These are phyloP conservation scores for Gymnopithys bicolor DNA, from an alignment of 2,797 vertebrate genomes.

Conservation along the genomic window DNA sequence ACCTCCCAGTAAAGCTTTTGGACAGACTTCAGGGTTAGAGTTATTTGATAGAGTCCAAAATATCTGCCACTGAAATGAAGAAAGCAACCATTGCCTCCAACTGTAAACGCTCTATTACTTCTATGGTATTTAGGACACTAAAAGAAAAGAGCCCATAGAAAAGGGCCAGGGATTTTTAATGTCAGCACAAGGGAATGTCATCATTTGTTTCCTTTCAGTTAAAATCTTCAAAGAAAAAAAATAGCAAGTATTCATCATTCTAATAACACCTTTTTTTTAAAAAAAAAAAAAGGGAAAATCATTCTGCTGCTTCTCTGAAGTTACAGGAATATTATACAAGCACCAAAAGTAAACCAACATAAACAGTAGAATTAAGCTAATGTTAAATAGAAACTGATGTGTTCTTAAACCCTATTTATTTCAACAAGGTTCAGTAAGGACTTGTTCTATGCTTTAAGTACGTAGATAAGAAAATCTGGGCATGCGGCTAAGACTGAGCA, in stretches of 20 bases:
- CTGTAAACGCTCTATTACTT: conserved; percentile 53
- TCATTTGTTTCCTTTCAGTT: neutral
- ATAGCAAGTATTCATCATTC: neutral
- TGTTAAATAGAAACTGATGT: neutral
- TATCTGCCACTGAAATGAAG: conserved; percentile 7
- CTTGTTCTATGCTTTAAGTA: neutral
- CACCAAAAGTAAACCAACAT: neutral
- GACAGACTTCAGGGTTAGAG: neutral
- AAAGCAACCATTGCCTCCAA: conserved; percentile 31
- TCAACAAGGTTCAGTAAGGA: neutral
- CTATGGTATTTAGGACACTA: conserved; percentile 50
- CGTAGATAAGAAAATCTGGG: neutral
- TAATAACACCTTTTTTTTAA: neutral
- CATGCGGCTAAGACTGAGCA: neutral
- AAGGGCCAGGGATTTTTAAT: conserved; percentile 26
- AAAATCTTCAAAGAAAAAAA: neutral
- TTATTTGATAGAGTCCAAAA: neutral
- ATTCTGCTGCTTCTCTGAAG: neutral
- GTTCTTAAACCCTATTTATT: neutral
- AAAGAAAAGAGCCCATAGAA: conserved; percentile 46
- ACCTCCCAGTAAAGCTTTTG: neutral
- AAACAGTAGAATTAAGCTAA: neutral
- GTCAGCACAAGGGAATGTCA: conserved; percentile 31
- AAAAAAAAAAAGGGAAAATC: neutral
- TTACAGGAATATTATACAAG: neutral